Evolutionary conservation across 2,888 invertebrate species (phyloP), one percentile per base, ranked within the genome.

Genomic region (Macrosoma leucophasiata): DNA sequence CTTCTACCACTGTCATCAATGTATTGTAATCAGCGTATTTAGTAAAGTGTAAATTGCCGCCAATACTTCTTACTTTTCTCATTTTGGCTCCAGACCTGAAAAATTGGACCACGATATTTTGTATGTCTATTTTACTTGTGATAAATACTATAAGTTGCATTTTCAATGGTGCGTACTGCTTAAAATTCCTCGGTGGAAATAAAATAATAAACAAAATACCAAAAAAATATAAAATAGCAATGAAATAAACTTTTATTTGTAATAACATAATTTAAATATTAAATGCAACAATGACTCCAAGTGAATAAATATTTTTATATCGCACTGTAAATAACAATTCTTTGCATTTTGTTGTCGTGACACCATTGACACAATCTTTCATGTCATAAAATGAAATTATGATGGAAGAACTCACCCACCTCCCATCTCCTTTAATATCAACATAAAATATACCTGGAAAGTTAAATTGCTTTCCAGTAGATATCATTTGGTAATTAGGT

Each of bases 151-250:
- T n/a, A n/a, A n/a, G n/a, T n/a, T n/a, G n/a, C n/a, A 17, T 17
- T 5, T 5, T 5, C 4, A 17, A 17, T 5, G 4, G 17, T 34
- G 62, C 70, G 52, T 47, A 79, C 82, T 65, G 66, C 14, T 65
- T 58, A 51, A 58, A 82, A 54, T 84, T 82, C 43, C 84, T 61
- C 1, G 82, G 81, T 20, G 82, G 76, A 60, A 72, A 84, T 36
- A 73, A 49, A 32, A 69, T 23, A 62, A 79, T 72, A 50, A 74
- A 84, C 2, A 75, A 41, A 32, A 52, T 60, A 31, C 82, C 82
- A 28, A 74, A 63, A 21, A 74, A 53, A 43, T 81, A 84, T 39
- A 76, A 37, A 23, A 64, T 36, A 8, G 53, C 55, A 43, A 79
- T 61, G 41, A 78, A 62, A 55, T 73, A 76, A 30, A 77, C 46